Evolutionary conservation across 2,888 invertebrate genomes (phyloP).

Genomic region (Molanna angustata): DNA sequence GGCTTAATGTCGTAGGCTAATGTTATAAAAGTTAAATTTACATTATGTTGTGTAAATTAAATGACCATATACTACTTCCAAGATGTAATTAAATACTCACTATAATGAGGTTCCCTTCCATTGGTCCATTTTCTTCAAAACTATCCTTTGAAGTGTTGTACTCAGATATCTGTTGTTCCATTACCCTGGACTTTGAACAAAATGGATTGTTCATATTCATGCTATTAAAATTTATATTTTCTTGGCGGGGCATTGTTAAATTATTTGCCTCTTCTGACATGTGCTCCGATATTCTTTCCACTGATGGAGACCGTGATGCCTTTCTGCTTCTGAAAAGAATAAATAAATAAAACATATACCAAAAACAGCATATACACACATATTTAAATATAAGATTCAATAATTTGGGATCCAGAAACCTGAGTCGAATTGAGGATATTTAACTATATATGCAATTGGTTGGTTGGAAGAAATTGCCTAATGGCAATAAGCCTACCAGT

Average conservation of each 20-base stretch:
- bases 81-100: no score
- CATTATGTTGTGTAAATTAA: background rate
- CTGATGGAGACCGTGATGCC: slow-evolving; percentile 22
- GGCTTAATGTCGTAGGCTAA: background rate
- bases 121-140: slow-evolving; percentile 38
- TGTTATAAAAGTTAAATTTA: background rate
- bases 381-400: no score
- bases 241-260: slow-evolving; percentile 6
- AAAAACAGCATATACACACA: no score
- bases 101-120: slow-evolving; percentile 22
- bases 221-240: slow-evolving; percentile 43
- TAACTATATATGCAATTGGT: no score
- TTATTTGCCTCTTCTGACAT: slow-evolving; percentile 14
- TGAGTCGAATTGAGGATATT: no score
- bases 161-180: slow-evolving; percentile 35
- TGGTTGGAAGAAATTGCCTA: no score
- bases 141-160: slow-evolving; percentile 36
- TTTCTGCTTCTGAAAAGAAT: slow-evolving; percentile 41
- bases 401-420: no score
- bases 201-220: slow-evolving; percentile 33
- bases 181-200: slow-evolving; percentile 18
- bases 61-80: no score
- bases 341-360: no score
- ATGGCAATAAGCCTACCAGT: no score
- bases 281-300: slow-evolving; percentile 15